phyloP scores from a whole-genome alignment of 2,113 vertebrate species.

The Saguinus imperator region DNA sequence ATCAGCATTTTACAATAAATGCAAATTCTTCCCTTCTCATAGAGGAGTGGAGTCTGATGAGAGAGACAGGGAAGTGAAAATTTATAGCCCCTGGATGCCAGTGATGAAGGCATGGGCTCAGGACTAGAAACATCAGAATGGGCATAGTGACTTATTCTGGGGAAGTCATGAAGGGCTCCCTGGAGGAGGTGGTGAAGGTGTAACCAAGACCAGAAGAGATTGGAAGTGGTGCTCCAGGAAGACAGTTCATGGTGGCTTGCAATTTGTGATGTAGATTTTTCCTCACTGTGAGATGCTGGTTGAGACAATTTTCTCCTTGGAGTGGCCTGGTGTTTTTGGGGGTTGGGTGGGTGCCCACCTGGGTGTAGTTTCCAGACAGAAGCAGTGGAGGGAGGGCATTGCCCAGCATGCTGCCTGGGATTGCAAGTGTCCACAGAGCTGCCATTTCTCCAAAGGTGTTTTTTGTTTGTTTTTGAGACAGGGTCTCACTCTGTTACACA shows the following conservation, averaged over 20 bases:
- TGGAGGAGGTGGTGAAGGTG: not conserved
- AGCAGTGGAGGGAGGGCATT: not conserved
- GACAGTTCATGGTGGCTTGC: not conserved
- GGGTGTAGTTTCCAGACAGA: not conserved
- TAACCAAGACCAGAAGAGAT: not conserved
- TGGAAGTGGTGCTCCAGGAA: not conserved
- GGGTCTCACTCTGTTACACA: no score
- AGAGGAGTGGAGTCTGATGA: not conserved
- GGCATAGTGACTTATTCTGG: not conserved
- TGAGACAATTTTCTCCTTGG: not conserved
- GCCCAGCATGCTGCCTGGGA: not conserved
- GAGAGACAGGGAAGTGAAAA: not conserved
- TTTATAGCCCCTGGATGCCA: no score
- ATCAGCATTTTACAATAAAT: not conserved
- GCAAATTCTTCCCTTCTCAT: not conserved
- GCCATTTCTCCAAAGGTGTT: not conserved
- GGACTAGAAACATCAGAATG: not conserved
- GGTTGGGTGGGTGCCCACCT: not conserved
- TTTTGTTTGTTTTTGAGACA: no score
- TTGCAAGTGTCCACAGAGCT: not conserved
- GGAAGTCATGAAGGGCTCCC: not conserved
- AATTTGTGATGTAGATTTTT: not conserved
- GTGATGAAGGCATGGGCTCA: not conserved
- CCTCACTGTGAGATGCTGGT: not conserved
- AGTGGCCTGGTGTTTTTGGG: not conserved